Evolutionary conservation across 2,797 vertebrate genomes (phyloP).

Genomic region (Pitangus sulphuratus): DNA sequence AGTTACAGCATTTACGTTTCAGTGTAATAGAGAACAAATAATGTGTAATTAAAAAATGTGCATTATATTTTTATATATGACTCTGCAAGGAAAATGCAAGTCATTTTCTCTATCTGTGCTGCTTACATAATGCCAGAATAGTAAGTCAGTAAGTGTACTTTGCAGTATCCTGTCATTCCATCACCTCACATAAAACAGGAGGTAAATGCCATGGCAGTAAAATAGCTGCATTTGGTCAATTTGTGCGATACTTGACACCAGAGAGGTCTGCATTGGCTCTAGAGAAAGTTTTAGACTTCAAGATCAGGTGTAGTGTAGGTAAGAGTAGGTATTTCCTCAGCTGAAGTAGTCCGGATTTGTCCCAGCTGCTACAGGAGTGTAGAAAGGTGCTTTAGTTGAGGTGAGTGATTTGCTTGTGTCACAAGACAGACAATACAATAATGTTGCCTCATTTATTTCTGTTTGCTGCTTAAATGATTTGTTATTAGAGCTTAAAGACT

Average conservation of each 20-base stretch:
- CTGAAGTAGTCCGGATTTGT: background rate
- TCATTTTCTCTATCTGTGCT: background rate
- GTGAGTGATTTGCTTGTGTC: background rate
- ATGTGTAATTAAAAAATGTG: background rate
- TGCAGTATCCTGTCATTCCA: background rate
- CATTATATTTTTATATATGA: background rate
- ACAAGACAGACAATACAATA: background rate
- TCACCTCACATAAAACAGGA: background rate
- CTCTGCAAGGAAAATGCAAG: background rate
- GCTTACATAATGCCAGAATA: background rate
- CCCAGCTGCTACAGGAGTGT: background rate
- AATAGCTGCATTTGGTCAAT: background rate
- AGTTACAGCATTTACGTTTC: background rate
- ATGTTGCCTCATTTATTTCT: background rate
- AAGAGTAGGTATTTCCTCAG: background rate
- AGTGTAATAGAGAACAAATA: background rate
- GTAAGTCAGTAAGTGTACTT: background rate
- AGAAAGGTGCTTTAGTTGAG: background rate
- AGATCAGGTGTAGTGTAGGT: background rate
- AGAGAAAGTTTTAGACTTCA: background rate
- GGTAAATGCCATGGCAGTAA: background rate
- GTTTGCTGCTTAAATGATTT: background rate
- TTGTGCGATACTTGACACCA: background rate
- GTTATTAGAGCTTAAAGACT: background rate
- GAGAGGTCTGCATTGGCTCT: background rate